phyloP scores from a whole-genome alignment of 2,113 vertebrate genomes.

The Cyphomyrus discorhynchus region DNA sequence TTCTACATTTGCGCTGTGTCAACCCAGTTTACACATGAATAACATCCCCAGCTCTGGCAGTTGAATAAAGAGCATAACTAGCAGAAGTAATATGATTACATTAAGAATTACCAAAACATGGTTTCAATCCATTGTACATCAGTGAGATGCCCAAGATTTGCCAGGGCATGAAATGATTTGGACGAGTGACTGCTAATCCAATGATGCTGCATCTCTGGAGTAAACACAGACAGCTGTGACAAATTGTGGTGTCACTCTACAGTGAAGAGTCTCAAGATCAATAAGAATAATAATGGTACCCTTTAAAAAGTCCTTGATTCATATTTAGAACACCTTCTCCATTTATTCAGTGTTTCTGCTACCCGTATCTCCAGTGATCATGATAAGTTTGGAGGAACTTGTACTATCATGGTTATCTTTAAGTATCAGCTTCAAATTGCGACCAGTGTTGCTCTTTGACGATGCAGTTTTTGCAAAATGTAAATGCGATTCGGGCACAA shows the following conservation, averaged over 20 bases:
- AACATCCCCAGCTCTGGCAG: not conserved
- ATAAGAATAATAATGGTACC: not conserved
- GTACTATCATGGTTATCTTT: not conserved
- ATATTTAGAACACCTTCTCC: not conserved
- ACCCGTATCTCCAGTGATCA: not conserved
- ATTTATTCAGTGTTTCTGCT: not conserved
- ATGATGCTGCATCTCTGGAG: constrained; percentile 3
- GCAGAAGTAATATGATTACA: not conserved
- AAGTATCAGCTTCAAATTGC: not conserved
- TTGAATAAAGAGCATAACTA: not conserved
- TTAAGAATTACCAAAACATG: not conserved
- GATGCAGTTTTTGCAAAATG: not conserved
- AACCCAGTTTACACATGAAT: not conserved
- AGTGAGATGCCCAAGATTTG: not conserved
- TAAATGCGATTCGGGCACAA: not conserved
- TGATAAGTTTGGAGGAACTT: not conserved
- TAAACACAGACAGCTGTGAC: constrained; percentile 10
- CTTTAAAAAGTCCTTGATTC: constrained; percentile 2
- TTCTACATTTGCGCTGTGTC: not conserved
- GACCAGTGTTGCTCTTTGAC: not conserved
- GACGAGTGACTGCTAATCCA: constrained; percentile 7
- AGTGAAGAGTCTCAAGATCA: not conserved
- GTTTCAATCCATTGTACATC: not conserved
- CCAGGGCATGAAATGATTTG: not conserved
- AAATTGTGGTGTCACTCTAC: not conserved